These are phyloP conservation scores for Chaetophractus vellerosus DNA, from an alignment of 2,797 vertebrate species.

Conservation along the genomic window DNA sequence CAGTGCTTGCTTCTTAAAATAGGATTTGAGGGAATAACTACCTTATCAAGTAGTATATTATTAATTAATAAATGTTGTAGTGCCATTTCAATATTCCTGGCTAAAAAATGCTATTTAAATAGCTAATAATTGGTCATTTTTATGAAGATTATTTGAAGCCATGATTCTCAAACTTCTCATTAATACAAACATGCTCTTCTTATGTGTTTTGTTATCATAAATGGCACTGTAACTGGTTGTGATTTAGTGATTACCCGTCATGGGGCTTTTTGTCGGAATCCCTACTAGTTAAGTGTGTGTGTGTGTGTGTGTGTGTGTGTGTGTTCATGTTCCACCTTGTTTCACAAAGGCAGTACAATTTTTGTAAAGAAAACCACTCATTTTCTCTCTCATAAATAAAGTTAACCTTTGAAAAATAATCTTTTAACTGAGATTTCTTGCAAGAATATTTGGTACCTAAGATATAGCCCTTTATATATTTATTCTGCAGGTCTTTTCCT, in stretches of 20 bases:
- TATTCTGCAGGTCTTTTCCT: constrained; percentile 16
- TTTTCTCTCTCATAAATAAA: constrained; percentile 53
- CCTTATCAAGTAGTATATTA: not conserved
- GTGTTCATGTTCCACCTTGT: not conserved
- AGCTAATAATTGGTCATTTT: not conserved
- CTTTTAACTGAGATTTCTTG: not conserved
- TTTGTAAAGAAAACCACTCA: constrained; percentile 2
- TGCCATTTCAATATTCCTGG: not conserved
- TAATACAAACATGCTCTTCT: not conserved
- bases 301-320: rapidly evolving
- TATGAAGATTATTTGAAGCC: not conserved
- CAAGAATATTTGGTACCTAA: constrained; percentile 25
- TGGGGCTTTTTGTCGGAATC: not conserved
- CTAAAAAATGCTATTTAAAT: constrained; percentile 22
- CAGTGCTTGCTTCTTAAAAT: constrained; percentile 45
- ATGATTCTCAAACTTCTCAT: not conserved
- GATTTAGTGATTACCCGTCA: not conserved
- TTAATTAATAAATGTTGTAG: not conserved
- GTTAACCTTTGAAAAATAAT: constrained; percentile 48
- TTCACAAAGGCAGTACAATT: constrained; percentile 1
- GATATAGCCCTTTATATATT: not conserved
- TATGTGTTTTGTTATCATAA: not conserved
- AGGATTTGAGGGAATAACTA: not conserved
- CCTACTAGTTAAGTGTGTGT: not conserved
- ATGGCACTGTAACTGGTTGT: not conserved